Percentiles rank a stretch among this genome's conserved stretches.
Conservation (phyloP, 1,140 invertebrate species). For the Holotrichia oblita region DNA sequence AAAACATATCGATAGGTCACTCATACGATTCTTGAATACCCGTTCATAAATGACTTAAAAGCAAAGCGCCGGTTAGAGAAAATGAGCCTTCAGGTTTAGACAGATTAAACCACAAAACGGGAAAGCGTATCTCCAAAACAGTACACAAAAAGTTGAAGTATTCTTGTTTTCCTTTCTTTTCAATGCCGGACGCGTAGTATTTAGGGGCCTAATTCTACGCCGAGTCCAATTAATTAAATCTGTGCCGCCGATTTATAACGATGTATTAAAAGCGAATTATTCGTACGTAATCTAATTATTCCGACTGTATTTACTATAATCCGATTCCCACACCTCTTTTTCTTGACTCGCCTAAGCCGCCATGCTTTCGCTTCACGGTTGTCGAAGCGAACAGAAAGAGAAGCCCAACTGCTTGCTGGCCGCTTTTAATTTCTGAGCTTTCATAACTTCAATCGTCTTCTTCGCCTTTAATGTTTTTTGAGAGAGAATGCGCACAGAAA, state of each 20-base stretch:
- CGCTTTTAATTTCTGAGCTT: constrained; percentile 62
- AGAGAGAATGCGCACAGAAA: constrained; percentile 56
- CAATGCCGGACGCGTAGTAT: background rate
- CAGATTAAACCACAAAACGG: too few species aligned
- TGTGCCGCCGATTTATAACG: constrained; percentile 57
- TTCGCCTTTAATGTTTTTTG: constrained; percentile 61
- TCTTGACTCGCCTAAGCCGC: background rate
- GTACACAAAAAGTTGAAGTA: too few species aligned
- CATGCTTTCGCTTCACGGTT: background rate
- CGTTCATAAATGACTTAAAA: too few species aligned
- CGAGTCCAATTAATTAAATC: constrained; percentile 49
- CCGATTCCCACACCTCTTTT: constrained; percentile 38
- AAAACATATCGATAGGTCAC: too few species aligned
- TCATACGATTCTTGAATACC: too few species aligned
- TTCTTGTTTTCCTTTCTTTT: background rate
- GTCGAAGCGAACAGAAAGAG: background rate
- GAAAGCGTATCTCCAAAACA: too few species aligned
- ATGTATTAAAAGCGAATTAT: constrained; percentile 61
- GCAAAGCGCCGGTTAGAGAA: too few species aligned
- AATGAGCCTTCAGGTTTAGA: too few species aligned
- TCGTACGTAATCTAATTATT: constrained; percentile 62
- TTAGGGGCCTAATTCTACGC: background rate
- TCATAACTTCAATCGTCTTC: constrained; percentile 62
- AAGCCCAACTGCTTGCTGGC: constrained; percentile 47
- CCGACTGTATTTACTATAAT: constrained; percentile 61